Evolutionary conservation across 2,888 invertebrate species (phyloP), one percentile per base, ranked within the genome.

Genomic region (Hermaeophaga mercurialis): DNA sequence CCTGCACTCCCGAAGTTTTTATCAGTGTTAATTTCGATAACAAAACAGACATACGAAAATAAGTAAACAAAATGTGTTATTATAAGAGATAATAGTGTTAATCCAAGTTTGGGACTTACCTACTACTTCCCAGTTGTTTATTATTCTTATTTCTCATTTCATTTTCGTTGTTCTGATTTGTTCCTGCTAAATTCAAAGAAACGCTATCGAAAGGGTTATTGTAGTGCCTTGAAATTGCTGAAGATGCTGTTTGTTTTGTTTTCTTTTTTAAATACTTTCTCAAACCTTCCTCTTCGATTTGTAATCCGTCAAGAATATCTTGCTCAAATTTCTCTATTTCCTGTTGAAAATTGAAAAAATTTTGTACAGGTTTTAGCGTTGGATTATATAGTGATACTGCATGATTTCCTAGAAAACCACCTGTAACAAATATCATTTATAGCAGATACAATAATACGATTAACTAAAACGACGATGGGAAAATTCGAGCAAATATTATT

Each of bases 231-330:
- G 69, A 56, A 6, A 67, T 57, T 4, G 60, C 43, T n/a, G 48
- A 43, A 4, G 62, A 66, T 3, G 70, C 57, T n/a, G 85, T 83
- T 59, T 87, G 84, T 70, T 88, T 88, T 0, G 87, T 86, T 74
- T 88, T 86, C 71, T 87, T 87, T 58, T 87, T 81, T 58, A 88
- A 77, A 56, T 87, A 82, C 79, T 90, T 90, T 11, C 89, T 86
- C 4, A 91, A 80, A 2, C 91, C 91, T 74, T 91, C 91, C 71
- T 91, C 91, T 79, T 91, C 91, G 3, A 91, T 89, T 75, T 91
- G 90, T 11, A 91, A 79, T 1, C 91, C 91, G 76, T 91, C 91
- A 49, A 90, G 82, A 5, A 91, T 89, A 75, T 91, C 90, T 70
- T 91, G 89, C 69, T 90, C 89, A 68, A 90, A 83, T 71, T 88